These are phyloP conservation scores for Agriopis aurantiaria DNA, from an alignment of 2,888 invertebrate species.

Conservation along the genomic window DNA sequence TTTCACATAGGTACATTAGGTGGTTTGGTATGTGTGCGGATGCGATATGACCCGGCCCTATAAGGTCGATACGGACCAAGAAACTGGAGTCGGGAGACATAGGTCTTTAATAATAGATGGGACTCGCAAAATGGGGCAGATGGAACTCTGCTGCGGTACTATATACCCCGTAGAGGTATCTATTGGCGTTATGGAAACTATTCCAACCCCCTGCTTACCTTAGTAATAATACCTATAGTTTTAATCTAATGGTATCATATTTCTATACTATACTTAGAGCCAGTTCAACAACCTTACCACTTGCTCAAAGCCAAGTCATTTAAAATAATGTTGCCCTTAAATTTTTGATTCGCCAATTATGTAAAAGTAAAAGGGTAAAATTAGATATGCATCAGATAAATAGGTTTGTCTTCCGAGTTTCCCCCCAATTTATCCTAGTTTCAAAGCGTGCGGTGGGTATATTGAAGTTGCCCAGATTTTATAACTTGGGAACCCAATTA, in stretches of 20 bases:
- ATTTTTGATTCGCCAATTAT: constrained; percentile 25
- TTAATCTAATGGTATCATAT: background rate
- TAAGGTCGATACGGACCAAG: constrained; percentile 22
- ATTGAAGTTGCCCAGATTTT: constrained; percentile 42
- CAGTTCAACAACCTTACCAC: background rate
- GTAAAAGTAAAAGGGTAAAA: constrained; percentile 31
- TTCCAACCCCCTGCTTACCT: background rate
- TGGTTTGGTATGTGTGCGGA: background rate
- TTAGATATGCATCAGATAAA: constrained; percentile 39
- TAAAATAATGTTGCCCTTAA: constrained; percentile 1
- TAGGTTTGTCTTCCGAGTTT: constrained; percentile 37
- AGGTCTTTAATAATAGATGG: constrained; percentile 65
- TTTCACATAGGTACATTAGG: background rate
- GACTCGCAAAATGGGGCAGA: constrained; percentile 60
- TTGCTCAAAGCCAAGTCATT: background rate
- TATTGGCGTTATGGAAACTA: constrained; percentile 19
- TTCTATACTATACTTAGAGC: background rate
- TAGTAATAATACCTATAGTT: background rate
- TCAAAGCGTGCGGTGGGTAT: constrained; percentile 36
- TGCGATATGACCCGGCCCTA: constrained; percentile 27
- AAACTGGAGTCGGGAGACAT: constrained; percentile 48
- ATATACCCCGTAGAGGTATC: constrained; percentile 18
- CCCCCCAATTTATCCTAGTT: constrained; percentile 39
- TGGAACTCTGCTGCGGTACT: constrained; percentile 37
- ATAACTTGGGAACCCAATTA: constrained; percentile 48